A percentile compares a stretch with the other conserved stretches of the same genome.
Conservation (phyloP, 2,888 invertebrate genomes). For the Leuctra nigra region DNA sequence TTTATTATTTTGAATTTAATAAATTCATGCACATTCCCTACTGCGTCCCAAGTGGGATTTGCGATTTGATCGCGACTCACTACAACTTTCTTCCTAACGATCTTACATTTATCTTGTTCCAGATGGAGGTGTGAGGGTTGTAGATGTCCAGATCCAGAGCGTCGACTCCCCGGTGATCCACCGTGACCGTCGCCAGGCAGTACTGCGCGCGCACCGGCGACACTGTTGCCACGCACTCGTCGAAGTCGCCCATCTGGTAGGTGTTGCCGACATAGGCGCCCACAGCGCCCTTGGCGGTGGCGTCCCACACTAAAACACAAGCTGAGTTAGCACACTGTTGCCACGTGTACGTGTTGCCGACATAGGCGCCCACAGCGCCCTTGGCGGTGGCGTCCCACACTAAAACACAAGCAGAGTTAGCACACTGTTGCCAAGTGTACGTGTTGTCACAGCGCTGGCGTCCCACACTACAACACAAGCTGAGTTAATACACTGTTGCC, state of each 20-base stretch:
- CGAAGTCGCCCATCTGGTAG: constrained; percentile 67
- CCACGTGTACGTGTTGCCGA: constrained; percentile 59
- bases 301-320: constrained; percentile 2
- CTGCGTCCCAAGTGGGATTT: too few relatives aligned
- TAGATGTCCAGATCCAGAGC: constrained; percentile 16
- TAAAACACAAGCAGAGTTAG: background rate
- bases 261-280: constrained; percentile 46
- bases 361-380: background rate
- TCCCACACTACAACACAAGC: constrained; percentile 4
- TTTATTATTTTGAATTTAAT: too few relatives aligned
- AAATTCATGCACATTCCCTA: too few relatives aligned
- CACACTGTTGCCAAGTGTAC: too few relatives aligned
- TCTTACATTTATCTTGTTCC: constrained; percentile 25
- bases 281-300: constrained; percentile 3
- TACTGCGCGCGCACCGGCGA: constrained; percentile 42
- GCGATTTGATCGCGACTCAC: too few relatives aligned
- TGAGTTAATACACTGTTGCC: too few relatives aligned
- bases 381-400: constrained; percentile 10
- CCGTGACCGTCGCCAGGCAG: constrained; percentile 45
- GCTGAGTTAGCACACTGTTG: too few relatives aligned
- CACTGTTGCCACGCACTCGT: constrained; percentile 50
- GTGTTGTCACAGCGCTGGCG: too few relatives aligned
- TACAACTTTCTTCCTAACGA: too few relatives aligned
- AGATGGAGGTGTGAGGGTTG: constrained; percentile 13
- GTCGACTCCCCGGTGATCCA: constrained; percentile 33